phyloP scores from a whole-genome alignment of 2,113 vertebrate genomes.

The Ceyx cyanopectus region DNA sequence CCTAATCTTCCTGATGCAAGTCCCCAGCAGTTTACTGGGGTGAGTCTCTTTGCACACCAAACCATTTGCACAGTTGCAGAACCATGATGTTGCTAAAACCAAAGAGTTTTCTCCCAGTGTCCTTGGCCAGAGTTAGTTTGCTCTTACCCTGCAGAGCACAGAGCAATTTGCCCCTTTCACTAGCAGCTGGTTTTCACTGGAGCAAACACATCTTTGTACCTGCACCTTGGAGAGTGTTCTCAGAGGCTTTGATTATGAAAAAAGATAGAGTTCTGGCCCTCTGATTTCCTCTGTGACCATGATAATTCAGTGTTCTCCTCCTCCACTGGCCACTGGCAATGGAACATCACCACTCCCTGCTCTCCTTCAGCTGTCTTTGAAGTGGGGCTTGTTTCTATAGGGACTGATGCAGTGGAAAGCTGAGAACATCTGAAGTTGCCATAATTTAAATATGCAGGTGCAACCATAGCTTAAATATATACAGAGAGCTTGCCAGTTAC shows the following conservation, averaged over 20 bases:
- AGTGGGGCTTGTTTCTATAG: background rate
- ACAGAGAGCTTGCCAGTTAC: background rate
- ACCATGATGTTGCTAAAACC: background rate
- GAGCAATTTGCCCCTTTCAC: background rate
- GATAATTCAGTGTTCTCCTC: rapidly evolving
- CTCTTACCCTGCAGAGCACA: background rate
- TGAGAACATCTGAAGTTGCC: background rate
- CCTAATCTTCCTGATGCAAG: background rate
- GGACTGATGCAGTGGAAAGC: background rate
- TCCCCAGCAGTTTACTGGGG: background rate
- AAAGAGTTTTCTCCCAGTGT: background rate
- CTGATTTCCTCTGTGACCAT: background rate
- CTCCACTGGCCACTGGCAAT: background rate
- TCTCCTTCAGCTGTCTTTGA: background rate
- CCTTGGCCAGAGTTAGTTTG: background rate
- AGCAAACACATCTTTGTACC: background rate
- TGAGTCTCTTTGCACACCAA: background rate
- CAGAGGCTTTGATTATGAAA: background rate
- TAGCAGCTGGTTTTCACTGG: background rate
- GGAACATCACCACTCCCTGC: background rate
- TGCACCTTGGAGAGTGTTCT: background rate
- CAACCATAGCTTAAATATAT: background rate
- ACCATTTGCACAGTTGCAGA: background rate
- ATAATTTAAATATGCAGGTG: background rate
- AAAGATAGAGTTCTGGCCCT: background rate